Conservation (phyloP, 2,797 vertebrate species). For the Poeciliopsis presidionis region DNA sequence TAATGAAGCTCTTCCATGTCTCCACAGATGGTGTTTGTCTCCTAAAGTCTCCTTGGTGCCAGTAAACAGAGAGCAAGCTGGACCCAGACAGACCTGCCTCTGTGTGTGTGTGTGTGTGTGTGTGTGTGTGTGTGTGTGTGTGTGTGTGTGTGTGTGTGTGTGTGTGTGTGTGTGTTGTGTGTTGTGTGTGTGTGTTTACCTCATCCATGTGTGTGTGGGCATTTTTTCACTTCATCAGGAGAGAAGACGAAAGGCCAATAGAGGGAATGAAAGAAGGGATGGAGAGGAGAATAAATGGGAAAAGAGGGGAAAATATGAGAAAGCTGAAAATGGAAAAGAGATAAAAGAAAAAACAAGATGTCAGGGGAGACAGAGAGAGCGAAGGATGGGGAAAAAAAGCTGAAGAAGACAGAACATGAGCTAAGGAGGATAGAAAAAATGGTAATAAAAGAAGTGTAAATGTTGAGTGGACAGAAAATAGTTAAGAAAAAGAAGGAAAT, state of each 20-base stretch:
- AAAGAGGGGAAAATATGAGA: not conserved
- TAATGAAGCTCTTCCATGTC: conserved; percentile 77
- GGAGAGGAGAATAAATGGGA: not conserved
- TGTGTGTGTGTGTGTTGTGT: conserved; percentile 29
- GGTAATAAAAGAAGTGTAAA: not conserved
- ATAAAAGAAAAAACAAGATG: not conserved
- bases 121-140: conserved; percentile 36
- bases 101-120: conserved; percentile 25
- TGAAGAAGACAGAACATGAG: not conserved
- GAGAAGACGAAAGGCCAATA: conserved; percentile 6
- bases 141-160: conserved; percentile 30
- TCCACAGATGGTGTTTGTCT: conserved; percentile 84
- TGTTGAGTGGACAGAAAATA: not conserved
- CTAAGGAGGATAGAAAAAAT: not conserved
- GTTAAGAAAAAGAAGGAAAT: not conserved
- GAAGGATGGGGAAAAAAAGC: not conserved
- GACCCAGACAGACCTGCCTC: conserved; percentile 60
- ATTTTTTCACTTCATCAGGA: conserved; percentile 19
- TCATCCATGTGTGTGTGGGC: conserved; percentile 5
- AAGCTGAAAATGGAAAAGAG: conserved; percentile 8
- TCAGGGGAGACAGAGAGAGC: not conserved
- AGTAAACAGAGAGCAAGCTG: conserved; percentile 64
- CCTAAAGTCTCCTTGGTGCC: conserved; percentile 74
- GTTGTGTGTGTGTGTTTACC: conserved; percentile 28
- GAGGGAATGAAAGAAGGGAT: not conserved